Conservation (phyloP, 2,113 vertebrate genomes). For the Paramisgurnus dabryanus region DNA sequence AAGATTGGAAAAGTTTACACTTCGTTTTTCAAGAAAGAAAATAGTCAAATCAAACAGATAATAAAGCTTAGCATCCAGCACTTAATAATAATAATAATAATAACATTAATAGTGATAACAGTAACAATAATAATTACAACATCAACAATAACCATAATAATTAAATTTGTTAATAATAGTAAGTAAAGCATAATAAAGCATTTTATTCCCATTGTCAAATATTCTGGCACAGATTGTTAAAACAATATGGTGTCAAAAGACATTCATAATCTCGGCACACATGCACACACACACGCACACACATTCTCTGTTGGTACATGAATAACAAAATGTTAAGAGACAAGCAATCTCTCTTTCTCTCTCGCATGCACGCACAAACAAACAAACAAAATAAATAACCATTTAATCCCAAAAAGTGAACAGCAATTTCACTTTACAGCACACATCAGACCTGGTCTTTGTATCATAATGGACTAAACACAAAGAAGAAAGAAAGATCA, state of each 20-base stretch:
- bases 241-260: slow-evolving; percentile 66
- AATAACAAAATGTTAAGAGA: slow-evolving; percentile 53
- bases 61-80: slow-evolving; percentile 83
- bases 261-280: slow-evolving; percentile 55
- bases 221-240: slow-evolving; percentile 63
- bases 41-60: slow-evolving; percentile 72
- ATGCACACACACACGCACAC: slow-evolving; percentile 6
- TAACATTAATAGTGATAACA: slow-evolving; percentile 56
- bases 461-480: slow-evolving; percentile 30
- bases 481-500: slow-evolving; percentile 20
- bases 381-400: slow-evolving; percentile 50
- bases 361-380: background rate
- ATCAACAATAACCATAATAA: slow-evolving; percentile 69
- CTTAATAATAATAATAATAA: slow-evolving; percentile 77
- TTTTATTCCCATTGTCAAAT: slow-evolving; percentile 72
- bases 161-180: slow-evolving; percentile 71
- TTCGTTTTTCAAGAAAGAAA: slow-evolving; percentile 73
- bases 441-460: slow-evolving; percentile 40
- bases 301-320: slow-evolving; percentile 52
- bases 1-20: slow-evolving; percentile 75
- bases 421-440: slow-evolving; percentile 45
- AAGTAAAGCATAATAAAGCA: slow-evolving; percentile 63
- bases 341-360: slow-evolving; percentile 47
- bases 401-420: slow-evolving; percentile 41
- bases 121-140: slow-evolving; percentile 61